These are phyloP conservation scores for Venustaconcha ellipsiformis DNA, from an alignment of 1,140 invertebrate genomes.

Conservation along the genomic window DNA sequence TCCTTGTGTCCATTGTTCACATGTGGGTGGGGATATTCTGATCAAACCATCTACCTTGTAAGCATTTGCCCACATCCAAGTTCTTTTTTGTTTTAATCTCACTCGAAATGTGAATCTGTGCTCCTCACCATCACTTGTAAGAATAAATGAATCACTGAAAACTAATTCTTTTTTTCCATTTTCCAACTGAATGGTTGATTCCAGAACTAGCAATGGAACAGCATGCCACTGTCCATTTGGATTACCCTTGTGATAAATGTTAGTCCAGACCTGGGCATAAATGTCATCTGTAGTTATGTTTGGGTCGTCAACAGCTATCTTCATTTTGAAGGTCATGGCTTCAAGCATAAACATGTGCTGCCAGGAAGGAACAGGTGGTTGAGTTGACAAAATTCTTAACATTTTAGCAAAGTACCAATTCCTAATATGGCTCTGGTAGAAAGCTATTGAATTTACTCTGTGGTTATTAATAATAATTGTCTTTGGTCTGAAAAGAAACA, in stretches of 20 bases:
- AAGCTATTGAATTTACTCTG: too few species aligned
- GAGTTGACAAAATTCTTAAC: too few species aligned
- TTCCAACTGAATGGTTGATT: not conserved
- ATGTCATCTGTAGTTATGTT: not conserved
- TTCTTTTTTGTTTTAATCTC: not conserved
- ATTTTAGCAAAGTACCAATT: too few species aligned
- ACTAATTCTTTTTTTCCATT: not conserved
- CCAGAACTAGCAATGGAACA: conserved; percentile 13
- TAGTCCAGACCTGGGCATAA: conserved; percentile 29
- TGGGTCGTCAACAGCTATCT: conserved; percentile 1
- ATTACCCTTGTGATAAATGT: conserved; percentile 30
- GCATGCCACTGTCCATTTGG: conserved; percentile 26
- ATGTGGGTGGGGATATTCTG: conserved; percentile 12
- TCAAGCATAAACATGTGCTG: conserved; percentile 38
- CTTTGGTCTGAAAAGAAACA: too few species aligned
- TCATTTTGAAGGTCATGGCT: conserved; percentile 32
- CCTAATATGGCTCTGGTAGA: too few species aligned
- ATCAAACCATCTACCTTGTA: conserved; percentile 25
- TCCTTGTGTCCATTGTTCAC: conserved; percentile 33
- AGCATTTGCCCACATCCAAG: conserved; percentile 22
- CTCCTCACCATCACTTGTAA: conserved; percentile 24
- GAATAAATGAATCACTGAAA: conserved; percentile 11
- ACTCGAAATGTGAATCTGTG: conserved; percentile 29
- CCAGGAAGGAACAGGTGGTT: conserved; percentile 26
- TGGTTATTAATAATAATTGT: too few species aligned